phyloP scores from a whole-genome alignment of 2,113 vertebrate genomes.

The Ciconia stormi region DNA sequence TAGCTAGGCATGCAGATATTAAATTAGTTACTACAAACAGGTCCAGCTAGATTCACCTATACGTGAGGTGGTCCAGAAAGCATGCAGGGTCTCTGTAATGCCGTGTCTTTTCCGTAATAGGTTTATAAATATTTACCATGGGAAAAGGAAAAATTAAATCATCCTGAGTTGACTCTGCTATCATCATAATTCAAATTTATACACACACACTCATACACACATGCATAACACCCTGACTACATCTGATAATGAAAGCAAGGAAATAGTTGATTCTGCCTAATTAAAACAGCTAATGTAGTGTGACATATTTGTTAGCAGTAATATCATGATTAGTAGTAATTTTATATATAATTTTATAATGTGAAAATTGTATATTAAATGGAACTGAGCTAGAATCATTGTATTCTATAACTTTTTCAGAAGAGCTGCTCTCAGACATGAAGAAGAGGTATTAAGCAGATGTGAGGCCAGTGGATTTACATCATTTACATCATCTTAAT shows the following conservation, averaged over 20 bases:
- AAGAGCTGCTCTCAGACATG: constrained; percentile 44
- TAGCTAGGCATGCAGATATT: not conserved
- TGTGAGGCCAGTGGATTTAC: constrained; percentile 46
- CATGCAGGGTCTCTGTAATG: not conserved
- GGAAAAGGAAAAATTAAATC: constrained; percentile 42
- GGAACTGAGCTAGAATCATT: constrained; percentile 31
- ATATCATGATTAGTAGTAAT: constrained; percentile 52
- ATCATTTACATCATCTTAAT: constrained; percentile 10
- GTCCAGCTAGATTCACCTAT: constrained; percentile 25
- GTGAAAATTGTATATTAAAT: constrained; percentile 27
- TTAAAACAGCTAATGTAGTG: constrained; percentile 71
- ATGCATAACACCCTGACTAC: not conserved
- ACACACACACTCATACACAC: not conserved
- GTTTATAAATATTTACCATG: constrained; percentile 59
- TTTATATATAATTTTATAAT: constrained; percentile 16
- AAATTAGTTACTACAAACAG: constrained; percentile 52
- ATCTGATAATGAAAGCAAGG: constrained; percentile 48
- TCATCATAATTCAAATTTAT: constrained; percentile 30
- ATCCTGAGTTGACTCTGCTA: constrained; percentile 18
- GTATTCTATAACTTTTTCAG: constrained; percentile 53
- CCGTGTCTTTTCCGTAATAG: constrained; percentile 1
- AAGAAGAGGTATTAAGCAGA: constrained; percentile 47
- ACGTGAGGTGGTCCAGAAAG: not conserved
- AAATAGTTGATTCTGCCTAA: constrained; percentile 52
- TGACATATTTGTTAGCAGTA: constrained; percentile 31